Percentiles rank a stretch among this genome's conserved stretches.
Conservation (phyloP, 2,797 vertebrate genomes). For the Zalophus californianus region DNA sequence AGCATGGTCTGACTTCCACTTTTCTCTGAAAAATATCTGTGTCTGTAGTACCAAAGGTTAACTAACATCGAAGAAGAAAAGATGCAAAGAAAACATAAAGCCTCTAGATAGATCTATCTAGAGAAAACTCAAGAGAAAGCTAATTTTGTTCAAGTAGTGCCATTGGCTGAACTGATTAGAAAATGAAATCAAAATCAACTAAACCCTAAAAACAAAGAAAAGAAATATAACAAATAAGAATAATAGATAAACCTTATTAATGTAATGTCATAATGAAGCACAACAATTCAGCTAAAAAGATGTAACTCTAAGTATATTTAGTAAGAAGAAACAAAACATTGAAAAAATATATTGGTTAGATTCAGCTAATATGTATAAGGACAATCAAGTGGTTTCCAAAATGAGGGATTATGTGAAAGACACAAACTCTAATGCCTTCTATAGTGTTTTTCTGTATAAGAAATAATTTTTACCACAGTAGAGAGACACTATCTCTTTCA, state of each 20-base stretch:
- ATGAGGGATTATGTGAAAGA: background rate
- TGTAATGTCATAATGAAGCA: background rate
- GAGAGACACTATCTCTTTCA: background rate
- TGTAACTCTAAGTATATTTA: background rate
- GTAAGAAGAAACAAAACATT: slow-evolving; percentile 14
- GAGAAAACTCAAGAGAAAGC: background rate
- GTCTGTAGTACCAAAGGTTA: background rate
- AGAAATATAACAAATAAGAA: background rate
- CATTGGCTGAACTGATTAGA: background rate
- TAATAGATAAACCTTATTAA: background rate
- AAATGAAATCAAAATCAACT: slow-evolving; percentile 15
- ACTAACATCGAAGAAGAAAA: background rate
- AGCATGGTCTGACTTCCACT: background rate
- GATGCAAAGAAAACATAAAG: background rate
- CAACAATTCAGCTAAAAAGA: background rate
- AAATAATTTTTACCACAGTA: background rate
- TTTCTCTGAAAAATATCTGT: background rate
- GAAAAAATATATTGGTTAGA: slow-evolving; percentile 37
- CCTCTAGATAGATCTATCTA: background rate
- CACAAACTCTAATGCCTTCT: background rate
- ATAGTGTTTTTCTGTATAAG: background rate
- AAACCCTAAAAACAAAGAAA: background rate
- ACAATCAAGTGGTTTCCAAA: background rate
- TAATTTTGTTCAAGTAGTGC: slow-evolving; percentile 16
- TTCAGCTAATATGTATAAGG: background rate